Evolutionary conservation across 2,113 vertebrate genomes (phyloP), one percentile per base, ranked within the genome.

Genomic region (Stegastes partitus): DNA sequence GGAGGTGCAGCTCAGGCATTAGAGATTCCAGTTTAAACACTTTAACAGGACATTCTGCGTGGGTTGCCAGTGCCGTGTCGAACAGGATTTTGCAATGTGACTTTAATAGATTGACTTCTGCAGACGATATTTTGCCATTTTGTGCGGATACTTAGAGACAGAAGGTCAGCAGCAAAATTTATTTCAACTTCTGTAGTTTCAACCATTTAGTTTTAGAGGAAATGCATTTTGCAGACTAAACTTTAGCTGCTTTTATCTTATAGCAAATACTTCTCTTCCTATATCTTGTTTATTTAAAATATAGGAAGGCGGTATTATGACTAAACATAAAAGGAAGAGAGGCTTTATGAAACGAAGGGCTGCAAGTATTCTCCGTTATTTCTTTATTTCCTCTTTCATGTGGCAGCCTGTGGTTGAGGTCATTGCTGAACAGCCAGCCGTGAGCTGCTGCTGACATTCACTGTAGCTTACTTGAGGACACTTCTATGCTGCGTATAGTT

Each of bases 401-500:
- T 31, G 65, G 23, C 76, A 21, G 61, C 25, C 34, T 22, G 50
- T 59, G 47, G 69, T 86, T 23, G 14, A 31, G 56, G 75, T 83
- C 76, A 64, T 77, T 12, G 5, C 25, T 53, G 66, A 68, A 28
- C 34, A 54, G 19, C 5, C 34, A 12, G 37, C 2, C 31, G 34
- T 50, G 56, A 80, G 39, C 56, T 21, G n/a, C 14, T 9, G 5
- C 12, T 44, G 57, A 26, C 25, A 70, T 21, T 51, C 10, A 1
- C 28, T 68, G 47, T 51, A 1, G 10, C 66, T 76, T 15, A 47
- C n/a, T 49, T 25, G 51, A 73, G 71, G 77, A 83, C 64, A 81
- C 59, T 58, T 73, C 22, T 58, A 54, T 55, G 73, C 79, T 55
- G 49, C 34, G n/a, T 44, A 12, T 23, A 12, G 31, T 44, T 74